A percentile compares a stretch with the other conserved stretches of the same genome.
phyloP scores from a whole-genome alignment of 2,797 vertebrate genomes.

The Orientallactaga sibirica region DNA sequence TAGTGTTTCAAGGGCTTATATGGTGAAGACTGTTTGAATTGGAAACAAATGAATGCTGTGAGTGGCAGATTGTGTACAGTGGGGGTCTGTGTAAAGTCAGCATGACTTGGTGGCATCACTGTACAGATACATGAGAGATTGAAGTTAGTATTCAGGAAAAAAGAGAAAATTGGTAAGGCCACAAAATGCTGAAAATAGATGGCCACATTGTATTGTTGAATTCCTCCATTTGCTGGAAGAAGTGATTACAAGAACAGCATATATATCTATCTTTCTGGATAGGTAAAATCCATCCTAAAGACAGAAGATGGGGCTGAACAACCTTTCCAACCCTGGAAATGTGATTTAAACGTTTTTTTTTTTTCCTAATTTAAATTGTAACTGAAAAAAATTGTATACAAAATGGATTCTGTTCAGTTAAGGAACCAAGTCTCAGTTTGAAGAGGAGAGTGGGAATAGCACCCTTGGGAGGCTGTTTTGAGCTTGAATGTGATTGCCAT shows the following conservation, averaged over 20 bases:
- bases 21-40: slow-evolving; percentile 3
- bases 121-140: not conserved
- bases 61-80: not conserved
- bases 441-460: not conserved
- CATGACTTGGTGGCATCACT: slow-evolving; percentile 18
- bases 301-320: slow-evolving; percentile 50
- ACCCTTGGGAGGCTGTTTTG: not conserved
- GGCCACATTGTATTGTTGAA: not conserved
- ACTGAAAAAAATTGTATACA: not conserved
- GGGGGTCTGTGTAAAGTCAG: slow-evolving; percentile 15
- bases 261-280: not conserved
- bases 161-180: slow-evolving; percentile 24
- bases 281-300: slow-evolving; percentile 30
- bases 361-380: not conserved
- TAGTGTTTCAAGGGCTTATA: slow-evolving; percentile 52
- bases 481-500: slow-evolving; percentile 11
- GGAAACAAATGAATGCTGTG: slow-evolving; percentile 29
- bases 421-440: slow-evolving; percentile 16
- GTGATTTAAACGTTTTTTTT: slow-evolving; percentile 4
- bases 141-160: slow-evolving; percentile 23
- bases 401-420: slow-evolving; percentile 13
- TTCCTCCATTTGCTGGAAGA: slow-evolving; percentile 48
- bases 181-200: not conserved
- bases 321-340: slow-evolving; percentile 47
- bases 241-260: slow-evolving; percentile 18